phyloP scores from a whole-genome alignment of 2,797 vertebrate species.

The Diplodus puntazzo region DNA sequence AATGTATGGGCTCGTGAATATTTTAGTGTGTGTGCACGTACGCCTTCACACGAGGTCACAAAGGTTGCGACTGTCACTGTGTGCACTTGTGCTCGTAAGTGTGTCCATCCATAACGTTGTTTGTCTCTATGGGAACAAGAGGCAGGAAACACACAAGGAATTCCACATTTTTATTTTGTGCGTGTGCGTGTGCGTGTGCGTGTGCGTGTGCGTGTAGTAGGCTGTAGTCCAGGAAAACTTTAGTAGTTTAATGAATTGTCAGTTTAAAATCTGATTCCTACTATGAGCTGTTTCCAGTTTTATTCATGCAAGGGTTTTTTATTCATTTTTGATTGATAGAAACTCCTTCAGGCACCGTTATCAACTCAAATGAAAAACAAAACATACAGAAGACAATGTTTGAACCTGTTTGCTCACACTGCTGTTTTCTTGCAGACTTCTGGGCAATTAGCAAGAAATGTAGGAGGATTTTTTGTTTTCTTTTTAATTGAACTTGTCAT shows the following conservation, averaged over 20 bases:
- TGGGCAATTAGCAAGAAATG: too few species aligned
- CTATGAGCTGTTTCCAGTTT: neutral
- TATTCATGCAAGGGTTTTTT: neutral
- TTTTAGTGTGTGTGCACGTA: conserved; percentile 23
- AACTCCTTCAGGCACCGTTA: neutral
- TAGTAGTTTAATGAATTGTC: neutral
- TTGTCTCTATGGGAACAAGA: conserved; percentile 52
- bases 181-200: neutral
- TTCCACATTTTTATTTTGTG: conserved; percentile 3
- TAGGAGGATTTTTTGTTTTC: neutral
- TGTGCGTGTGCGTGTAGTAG: neutral
- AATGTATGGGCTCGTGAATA: neutral
- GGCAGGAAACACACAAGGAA: conserved; percentile 49
- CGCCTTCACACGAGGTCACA: conserved; percentile 37
- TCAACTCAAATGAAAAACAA: neutral
- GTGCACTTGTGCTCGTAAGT: conserved; percentile 49
- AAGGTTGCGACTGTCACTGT: conserved; percentile 29
- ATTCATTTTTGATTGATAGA: neutral
- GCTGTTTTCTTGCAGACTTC: neutral
- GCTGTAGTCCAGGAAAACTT: neutral
- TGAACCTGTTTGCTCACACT: neutral
- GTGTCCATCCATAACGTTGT: conserved; percentile 45
- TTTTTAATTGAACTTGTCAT: neutral
- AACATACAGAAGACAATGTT: neutral
- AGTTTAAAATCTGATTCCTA: neutral